phyloP scores from a whole-genome alignment of 2,888 invertebrate genomes.

The Drosophila parthenogenetica region DNA sequence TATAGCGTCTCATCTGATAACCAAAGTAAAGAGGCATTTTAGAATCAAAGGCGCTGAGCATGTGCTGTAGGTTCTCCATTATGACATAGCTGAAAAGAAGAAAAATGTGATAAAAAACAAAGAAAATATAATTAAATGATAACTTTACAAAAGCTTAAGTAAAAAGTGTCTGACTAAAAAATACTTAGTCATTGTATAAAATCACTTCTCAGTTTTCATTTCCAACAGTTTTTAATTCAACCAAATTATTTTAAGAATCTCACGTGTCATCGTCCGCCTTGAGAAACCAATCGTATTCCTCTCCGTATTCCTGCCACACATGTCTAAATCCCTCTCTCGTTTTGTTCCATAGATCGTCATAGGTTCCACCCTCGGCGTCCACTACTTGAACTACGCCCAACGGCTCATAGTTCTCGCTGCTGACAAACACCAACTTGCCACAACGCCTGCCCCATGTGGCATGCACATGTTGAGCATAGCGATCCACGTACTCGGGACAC shows the following conservation, averaged over 20 bases:
- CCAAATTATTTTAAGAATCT: too few species aligned
- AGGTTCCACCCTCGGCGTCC: conserved; percentile 89
- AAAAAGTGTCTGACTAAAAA: neutral
- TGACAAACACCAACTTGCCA: conserved; percentile 93
- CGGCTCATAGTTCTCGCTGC: conserved; percentile 88
- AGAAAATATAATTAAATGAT: too few species aligned
- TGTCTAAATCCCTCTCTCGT: conserved; percentile 97
- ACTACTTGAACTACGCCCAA: conserved; percentile 93
- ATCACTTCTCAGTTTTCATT: too few species aligned
- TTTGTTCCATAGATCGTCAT: conserved; percentile 97
- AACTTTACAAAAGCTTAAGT: neutral
- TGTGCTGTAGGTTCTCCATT: conserved; percentile 96
- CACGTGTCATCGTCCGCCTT: conserved; percentile 99
- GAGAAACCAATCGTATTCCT: conserved; percentile 97
- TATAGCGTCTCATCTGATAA: conserved; percentile 87
- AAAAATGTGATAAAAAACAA: too few species aligned
- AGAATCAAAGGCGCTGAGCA: conserved; percentile 91
- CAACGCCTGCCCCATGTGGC: conserved; percentile 97
- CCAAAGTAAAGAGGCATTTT: conserved; percentile 94
- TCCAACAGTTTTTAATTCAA: too few species aligned
- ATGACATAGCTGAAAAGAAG: conserved; percentile 91
- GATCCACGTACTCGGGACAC: conserved; percentile 93
- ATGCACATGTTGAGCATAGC: conserved; percentile 94
- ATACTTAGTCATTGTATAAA: too few species aligned
- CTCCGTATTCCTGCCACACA: conserved; percentile 91